phyloP scores from a whole-genome alignment of 2,113 vertebrate species.

The Macaca fascicularis region T2T-MFA8v1.1 NC_088394.1:72075501-72076000 shows the following conservation, averaged over 20 bases:
- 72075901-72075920: neutral
- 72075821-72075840: neutral
- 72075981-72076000: neutral
- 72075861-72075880: neutral
- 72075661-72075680: slow-evolving; percentile 16
- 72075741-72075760: neutral
- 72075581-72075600: neutral
- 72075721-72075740: neutral
- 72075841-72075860: neutral
- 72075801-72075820: neutral
- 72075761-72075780: neutral
- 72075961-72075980: neutral
- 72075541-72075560: slow-evolving; percentile 33
- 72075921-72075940: neutral
- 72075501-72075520: slow-evolving; percentile 13
- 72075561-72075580: neutral
- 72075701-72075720: slow-evolving; percentile 33
- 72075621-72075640: slow-evolving; percentile 3
- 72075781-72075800: neutral
- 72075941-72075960: neutral
- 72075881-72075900: neutral
- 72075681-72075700: neutral
- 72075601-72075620: neutral
- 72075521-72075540: neutral
- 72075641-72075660: neutral